Evolutionary conservation across 2,888 invertebrate species (phyloP).

Genomic region (Cybosia mesomella): DNA sequence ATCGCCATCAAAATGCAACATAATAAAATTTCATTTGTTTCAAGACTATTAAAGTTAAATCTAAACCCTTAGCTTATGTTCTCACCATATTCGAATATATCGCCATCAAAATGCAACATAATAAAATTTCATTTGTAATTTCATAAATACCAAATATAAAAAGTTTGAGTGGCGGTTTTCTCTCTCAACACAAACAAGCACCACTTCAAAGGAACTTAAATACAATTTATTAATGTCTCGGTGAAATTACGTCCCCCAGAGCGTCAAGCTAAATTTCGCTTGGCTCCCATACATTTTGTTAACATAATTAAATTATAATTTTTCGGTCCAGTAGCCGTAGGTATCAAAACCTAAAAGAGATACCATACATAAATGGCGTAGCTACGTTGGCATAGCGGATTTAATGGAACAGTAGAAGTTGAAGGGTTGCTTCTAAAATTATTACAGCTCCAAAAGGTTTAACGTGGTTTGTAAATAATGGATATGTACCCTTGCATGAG

Average conservation of each 20-base stretch:
- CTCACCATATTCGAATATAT: neutral
- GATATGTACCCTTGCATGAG: neutral
- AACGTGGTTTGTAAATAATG: constrained; percentile 14
- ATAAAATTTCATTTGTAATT: neutral
- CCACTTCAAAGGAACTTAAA: constrained; percentile 4
- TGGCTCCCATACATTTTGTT: neutral
- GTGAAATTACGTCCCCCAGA: neutral
- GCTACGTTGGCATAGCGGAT: neutral
- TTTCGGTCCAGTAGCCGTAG: neutral
- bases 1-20: neutral
- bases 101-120: neutral
- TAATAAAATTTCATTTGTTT: neutral
- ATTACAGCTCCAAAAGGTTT: constrained; percentile 5
- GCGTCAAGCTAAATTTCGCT: neutral
- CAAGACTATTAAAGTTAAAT: neutral
- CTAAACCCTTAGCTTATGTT: neutral
- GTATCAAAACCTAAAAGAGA: neutral
- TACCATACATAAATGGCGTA: neutral
- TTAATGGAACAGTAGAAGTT: constrained; percentile 9
- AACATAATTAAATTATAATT: neutral
- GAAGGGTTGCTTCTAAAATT: constrained; percentile 12
- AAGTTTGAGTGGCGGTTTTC: neutral
- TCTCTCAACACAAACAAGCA: neutral
- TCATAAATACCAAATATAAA: neutral
- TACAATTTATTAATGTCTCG: neutral